Evolutionary conservation across 92 coral and sea anemone species (phyloP), one percentile per base, ranked within the genome.

Genomic region (Blastomussa wellsi): DNA sequence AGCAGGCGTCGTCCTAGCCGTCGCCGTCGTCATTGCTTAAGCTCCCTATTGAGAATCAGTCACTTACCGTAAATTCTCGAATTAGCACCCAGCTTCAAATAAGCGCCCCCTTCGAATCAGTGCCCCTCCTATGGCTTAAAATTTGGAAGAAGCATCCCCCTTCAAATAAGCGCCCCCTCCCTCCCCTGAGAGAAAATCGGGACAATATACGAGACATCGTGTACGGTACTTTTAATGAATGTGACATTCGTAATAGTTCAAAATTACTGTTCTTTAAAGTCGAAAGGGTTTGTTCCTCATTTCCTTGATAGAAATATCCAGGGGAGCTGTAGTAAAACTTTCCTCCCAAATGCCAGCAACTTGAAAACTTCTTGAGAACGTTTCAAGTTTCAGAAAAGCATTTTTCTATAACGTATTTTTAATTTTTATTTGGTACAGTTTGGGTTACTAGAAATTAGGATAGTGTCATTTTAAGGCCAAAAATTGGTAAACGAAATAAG

Each of bases 211-310:
- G 65, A 57, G 65, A 57, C 65, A 16, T 44, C 49, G 49, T 57
- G 22, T 57, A 57, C 65, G 3, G 65, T 57, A 57, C 65, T 57
- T 57, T 57, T 57, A 57, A 57, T 57, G 65, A 57, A 57, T 57
- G 65, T 57, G 65, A 57, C 65, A 57, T 57, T 57, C 65, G 65
- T 57, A 57, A 57, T 57, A 57, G 65, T 57, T 9, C 65, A 57
- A 0, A 57, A 57, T 57, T 57, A 57, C 15, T 57, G 65, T 57
- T 16, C 65, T 9, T 57, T 16, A 9, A 57, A 57, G 65, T 57
- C 65, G 65, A 9, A 57, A 4, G 4, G 65, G 65, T n/a, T n/a
- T n/a, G n/a, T n/a, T n/a, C n/a, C n/a, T n/a, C n/a, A n/a, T n/a
- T n/a, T n/a, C n/a, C n/a, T 57, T 57, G 65, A 57, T 57, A 57